Evolutionary conservation across 2,797 vertebrate genomes (phyloP).

Genomic region (Tenualosa thibaudeaui): DNA sequence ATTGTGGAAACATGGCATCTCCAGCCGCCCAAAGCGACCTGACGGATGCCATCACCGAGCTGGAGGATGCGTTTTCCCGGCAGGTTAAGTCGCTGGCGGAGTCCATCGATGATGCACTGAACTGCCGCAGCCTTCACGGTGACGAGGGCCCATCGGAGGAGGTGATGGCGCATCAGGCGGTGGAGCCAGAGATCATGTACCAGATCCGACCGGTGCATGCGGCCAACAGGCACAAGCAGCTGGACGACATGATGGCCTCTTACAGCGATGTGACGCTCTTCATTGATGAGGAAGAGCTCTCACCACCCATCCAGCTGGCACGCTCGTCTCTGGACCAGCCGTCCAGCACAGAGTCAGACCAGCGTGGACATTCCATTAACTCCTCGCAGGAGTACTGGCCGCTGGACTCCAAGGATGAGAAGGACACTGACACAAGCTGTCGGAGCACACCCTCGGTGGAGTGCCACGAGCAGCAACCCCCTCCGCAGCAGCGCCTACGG

Average conservation of each 20-base stretch:
- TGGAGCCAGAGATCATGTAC: constrained; percentile 72
- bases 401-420: constrained; percentile 87
- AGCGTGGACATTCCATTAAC: constrained; percentile 78
- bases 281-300: constrained; percentile 94
- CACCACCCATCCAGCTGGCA: constrained; percentile 80
- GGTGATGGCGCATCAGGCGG: constrained; percentile 66
- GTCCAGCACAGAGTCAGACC: constrained; percentile 84
- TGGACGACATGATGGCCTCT: constrained; percentile 88
- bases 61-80: constrained; percentile 94
- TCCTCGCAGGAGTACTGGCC: constrained; percentile 91
- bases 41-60: constrained; percentile 89
- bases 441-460: constrained; percentile 89
- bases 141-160: constrained; percentile 79
- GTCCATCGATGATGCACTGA: constrained; percentile 94
- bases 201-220: constrained; percentile 73
- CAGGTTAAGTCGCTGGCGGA: constrained; percentile 96
- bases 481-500: constrained; percentile 69
- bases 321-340: constrained; percentile 78
- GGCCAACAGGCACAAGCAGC: constrained; percentile 76
- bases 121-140: constrained; percentile 89
- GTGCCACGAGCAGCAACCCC: constrained; percentile 74
- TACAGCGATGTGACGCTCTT: constrained; percentile 95
- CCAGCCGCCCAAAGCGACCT: constrained; percentile 82
- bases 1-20: constrained; percentile 77
- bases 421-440: constrained; percentile 90